Base-by-base conservation (phyloP, 1,140 invertebrate species). In the Diplogasteroides magnus region DNA sequence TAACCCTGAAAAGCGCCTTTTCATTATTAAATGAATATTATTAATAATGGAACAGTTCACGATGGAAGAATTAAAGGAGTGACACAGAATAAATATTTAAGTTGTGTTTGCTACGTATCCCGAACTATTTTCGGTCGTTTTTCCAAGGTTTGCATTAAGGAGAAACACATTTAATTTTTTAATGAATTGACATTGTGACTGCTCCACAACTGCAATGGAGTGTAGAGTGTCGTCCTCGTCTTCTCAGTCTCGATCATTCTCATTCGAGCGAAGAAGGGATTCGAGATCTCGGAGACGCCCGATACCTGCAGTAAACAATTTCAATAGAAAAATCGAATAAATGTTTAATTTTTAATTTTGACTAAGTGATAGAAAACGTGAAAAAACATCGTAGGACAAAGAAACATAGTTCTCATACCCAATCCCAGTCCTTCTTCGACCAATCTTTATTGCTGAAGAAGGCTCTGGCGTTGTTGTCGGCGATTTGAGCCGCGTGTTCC, bases 381-480 rank as follows among this genome's bases (percentile, higher is more conserved):
- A n/a, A n/a, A n/a, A n/a, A n/a, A n/a, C n/a, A n/a, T n/a, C n/a
- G n/a, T n/a, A n/a, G n/a, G n/a, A n/a, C n/a, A n/a, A n/a, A n/a
- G n/a, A n/a, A n/a, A n/a, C n/a, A n/a, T n/a, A n/a, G n/a, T n/a
- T 64, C 69, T 29, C 63, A 71, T 14, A 73, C 73, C 64, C 73
- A 72, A 61, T 74, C 73, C 73, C 73, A 74, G 61, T 74, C 73
- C 32, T 32, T 31, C 32, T 74, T 74, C 13, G 69, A 64, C 73
- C 37, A 48, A 48, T 72, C 70, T 1, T 68, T 55, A 23, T 73
- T 64, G 2, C 25, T 25, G 48, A 74, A 74, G 65, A 74, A 74
- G 23, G 65, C 64, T 31, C 67, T 31, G 28, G 69, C 69, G 56
- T 74, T 74, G 37, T 72, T 57, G 26, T 74, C 73, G 1, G 73